Evolutionary conservation across 2,113 vertebrate species (phyloP), one percentile per base, ranked within the genome.

Genomic region (Rhadina sibilatrix): DNA sequence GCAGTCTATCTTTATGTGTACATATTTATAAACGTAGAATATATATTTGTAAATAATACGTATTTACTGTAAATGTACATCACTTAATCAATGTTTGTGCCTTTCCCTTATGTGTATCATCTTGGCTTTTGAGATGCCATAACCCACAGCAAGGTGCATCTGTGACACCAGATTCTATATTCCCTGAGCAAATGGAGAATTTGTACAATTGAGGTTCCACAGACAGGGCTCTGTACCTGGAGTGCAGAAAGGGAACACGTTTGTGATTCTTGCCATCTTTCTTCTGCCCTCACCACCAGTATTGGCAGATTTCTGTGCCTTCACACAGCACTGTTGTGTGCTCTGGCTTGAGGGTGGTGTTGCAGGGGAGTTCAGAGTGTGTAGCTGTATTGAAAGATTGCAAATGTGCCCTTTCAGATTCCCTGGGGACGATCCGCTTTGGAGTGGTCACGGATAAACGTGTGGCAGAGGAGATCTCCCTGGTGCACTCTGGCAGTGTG

Each of bases 401-500:
- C 77, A 71, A 35, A 88, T 70, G 40, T 97, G 74, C 90, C 40
- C 40, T 97, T 97, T 84, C 98, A 99, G 99, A 99, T 98, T 98
- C 98, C 96, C 98, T 98, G 57, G 99, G 99, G 74, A 98, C 97
- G 23, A 85, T 99, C n/a, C 99, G 98, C 81, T 99, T 99, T 66
- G 99, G 99, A 53, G 99, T 99, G 91, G 98, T 99, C 95, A 99
- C 99, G 4, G 98, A 97, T 96, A 98, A 89, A 87, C 97, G 86
- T 23, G 98, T 99, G 90, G 99, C 99, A 21, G 97, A 98, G 93
- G 97, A 98, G 90, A 98, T 99, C 85, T 98, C 99, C 3, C 88
- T 99, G 80, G 96, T 81, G 70, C 98, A 97, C 49, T 98, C 99
- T 31, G 98, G 99, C 97, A 98, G 97, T 0, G 97, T 99, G 92